Evolutionary conservation across 2,113 vertebrate species (phyloP), one percentile per base, ranked within the genome.

Genomic region (Baryphthengus martii): DNA sequence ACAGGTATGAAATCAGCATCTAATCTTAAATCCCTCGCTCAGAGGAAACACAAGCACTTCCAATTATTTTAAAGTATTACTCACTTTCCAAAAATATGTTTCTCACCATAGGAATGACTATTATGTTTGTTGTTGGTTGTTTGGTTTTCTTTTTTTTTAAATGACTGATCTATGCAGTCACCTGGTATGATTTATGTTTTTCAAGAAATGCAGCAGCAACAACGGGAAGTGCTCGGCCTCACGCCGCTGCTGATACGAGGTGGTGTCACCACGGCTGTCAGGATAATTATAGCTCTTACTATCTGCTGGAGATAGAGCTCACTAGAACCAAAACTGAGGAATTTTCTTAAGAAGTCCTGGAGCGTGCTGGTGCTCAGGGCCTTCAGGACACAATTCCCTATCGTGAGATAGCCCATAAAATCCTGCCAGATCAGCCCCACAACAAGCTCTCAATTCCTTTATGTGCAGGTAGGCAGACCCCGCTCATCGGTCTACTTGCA

Each of bases 1-100:
- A 82, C 58, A 94, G 78, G 70, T 89, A 94, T 93, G 93, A 96
- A 93, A 89, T 94, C 95, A 96, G 80, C 88, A 85, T 79, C 76
- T 82, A 56, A 86, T 89, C 86, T 90, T 75, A 92, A 96, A 95
- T 93, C 87, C 91, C 58, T 65, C 89, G 61, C 71, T 89, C 89
- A 83, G 62, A 96, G 93, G 97, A 98, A 97, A 90, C 83, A 79
- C n/a, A 55, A 97, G 89, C 90, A 83, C 86, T 95, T 96, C 92
- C 87, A 95, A 95, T 94, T 96, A 94, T 90, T 96, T 89, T 88
- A 95, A 96, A 97, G 93, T 35, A 97, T 95, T 74, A 85, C 73
- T 85, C 9, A 28, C 72, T 96, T 96, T 91, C 96, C 90, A 85
- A 93, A 97, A 96, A 94, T 94, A 97, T 8, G 23, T 93, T 96